These are phyloP conservation scores for Clarias batrachus DNA, from an alignment of 2,113 vertebrate species.

Conservation along the genomic window DNA sequence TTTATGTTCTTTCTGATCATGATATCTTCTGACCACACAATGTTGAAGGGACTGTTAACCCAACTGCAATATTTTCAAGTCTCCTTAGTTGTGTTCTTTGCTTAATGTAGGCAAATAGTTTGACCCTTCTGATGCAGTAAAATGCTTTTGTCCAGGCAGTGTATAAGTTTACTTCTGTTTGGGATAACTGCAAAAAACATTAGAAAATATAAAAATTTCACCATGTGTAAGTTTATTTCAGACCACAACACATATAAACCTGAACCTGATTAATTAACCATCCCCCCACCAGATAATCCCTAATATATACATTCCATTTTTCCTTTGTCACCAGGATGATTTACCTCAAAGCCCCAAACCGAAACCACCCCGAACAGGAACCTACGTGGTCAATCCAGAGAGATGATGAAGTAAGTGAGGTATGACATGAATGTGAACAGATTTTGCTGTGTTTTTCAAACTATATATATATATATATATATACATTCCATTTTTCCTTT, in stretches of 20 bases:
- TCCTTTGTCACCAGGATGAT: constrained; percentile 46
- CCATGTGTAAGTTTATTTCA: neutral
- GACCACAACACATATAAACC: neutral
- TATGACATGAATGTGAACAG: constrained; percentile 3
- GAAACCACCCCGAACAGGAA: constrained; percentile 54
- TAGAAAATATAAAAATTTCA: neutral
- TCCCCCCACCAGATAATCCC: too few species aligned
- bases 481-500: too few species aligned
- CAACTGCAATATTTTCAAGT: too few species aligned
- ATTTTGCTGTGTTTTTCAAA: neutral
- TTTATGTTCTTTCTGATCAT: too few species aligned
- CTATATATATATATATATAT: neutral
- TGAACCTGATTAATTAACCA: neutral
- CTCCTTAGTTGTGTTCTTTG: too few species aligned
- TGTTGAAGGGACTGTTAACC: too few species aligned
- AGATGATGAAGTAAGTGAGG: constrained; percentile 43
- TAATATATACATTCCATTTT: neutral
- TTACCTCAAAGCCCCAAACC: constrained; percentile 32
- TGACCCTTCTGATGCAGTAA: too few species aligned
- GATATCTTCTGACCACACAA: too few species aligned
- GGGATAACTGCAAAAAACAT: too few species aligned
- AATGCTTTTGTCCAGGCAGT: too few species aligned
- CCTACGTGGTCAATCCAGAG: constrained; percentile 62
- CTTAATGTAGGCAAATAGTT: too few species aligned
- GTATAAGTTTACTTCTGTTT: neutral